Conservation (phyloP, 2,888 invertebrate genomes). For the Nipponacmea schrenckii region DNA sequence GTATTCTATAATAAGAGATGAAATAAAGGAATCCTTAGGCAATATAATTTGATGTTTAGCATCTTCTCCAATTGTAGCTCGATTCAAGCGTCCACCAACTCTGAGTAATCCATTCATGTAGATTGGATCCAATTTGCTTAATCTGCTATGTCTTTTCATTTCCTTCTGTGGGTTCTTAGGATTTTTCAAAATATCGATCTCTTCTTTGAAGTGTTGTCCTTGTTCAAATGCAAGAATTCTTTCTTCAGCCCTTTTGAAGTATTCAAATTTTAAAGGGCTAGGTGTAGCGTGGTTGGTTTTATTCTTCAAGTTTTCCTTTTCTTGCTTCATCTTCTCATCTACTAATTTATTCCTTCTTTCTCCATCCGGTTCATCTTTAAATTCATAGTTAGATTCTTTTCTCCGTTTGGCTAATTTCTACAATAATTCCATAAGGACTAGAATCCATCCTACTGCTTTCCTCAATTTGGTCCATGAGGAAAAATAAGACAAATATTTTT, state of each 20-base stretch:
- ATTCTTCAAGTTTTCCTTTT: neutral
- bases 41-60: constrained; percentile 17
- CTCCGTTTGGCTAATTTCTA: neutral
- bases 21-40: constrained; percentile 15
- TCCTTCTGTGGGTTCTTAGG: neutral
- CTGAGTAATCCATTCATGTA: neutral
- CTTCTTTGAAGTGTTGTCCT: neutral
- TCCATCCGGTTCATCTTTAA: neutral
- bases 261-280: neutral
- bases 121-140: constrained; percentile 10
- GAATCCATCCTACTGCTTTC: neutral
- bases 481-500: constrained; percentile 1
- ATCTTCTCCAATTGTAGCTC: neutral
- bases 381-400: too few relatives aligned
- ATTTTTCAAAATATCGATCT: neutral
- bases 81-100: constrained; percentile 11
- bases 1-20: constrained; percentile 14
- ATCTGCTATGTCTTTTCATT: neutral
- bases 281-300: neutral
- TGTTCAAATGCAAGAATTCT: constrained; percentile 2
- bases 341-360: neutral
- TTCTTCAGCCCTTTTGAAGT: neutral
- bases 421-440: neutral
- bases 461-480: constrained; percentile 12
- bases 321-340: neutral